These are phyloP conservation scores for Coelopa frigida DNA, from an alignment of 1,140 invertebrate genomes.

Conservation along the genomic window DNA sequence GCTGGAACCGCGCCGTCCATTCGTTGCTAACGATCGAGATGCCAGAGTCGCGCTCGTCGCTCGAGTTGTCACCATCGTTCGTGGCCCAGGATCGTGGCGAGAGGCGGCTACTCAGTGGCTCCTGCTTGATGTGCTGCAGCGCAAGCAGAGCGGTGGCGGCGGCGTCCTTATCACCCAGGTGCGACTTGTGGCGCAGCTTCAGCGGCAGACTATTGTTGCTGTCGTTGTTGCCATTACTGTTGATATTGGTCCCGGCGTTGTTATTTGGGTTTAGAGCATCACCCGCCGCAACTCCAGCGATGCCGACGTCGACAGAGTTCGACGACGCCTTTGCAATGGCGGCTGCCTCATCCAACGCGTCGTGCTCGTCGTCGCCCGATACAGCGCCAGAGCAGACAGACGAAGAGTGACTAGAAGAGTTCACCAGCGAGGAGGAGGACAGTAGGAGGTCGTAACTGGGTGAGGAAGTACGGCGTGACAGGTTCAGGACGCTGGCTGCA, in stretches of 20 bases:
- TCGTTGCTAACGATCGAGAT: conserved; percentile 69
- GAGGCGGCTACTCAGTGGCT: conserved; percentile 58
- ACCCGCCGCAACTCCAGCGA: conserved; percentile 18
- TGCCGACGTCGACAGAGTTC: no score
- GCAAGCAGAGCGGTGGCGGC: conserved; percentile 70
- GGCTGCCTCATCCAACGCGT: no score
- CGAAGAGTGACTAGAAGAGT: conserved; percentile 13
- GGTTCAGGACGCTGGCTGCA: conserved; percentile 55
- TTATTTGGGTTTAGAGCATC: conserved; percentile 6
- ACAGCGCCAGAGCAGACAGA: conserved; percentile 62
- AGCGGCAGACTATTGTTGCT: conserved; percentile 67
- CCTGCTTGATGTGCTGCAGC: conserved; percentile 75
- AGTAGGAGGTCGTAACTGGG: conserved; percentile 37
- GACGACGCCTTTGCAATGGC: no score
- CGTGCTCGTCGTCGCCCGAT: conserved; percentile 47
- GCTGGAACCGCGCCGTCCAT: conserved; percentile 49
- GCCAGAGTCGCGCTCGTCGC: conserved; percentile 80
- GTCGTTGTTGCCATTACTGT: conserved; percentile 20
- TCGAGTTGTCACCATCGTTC: conserved; percentile 73
- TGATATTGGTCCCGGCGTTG: conserved; percentile 13
- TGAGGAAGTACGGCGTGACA: conserved; percentile 50
- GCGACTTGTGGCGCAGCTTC: conserved; percentile 87
- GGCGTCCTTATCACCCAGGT: conserved; percentile 79
- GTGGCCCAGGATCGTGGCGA: conserved; percentile 67
- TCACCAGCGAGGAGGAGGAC: conserved; percentile 19